Evolutionary conservation across 2,113 vertebrate genomes (phyloP), one percentile per base, ranked within the genome.

Genomic region (Pycnonotus jocosus): DNA sequence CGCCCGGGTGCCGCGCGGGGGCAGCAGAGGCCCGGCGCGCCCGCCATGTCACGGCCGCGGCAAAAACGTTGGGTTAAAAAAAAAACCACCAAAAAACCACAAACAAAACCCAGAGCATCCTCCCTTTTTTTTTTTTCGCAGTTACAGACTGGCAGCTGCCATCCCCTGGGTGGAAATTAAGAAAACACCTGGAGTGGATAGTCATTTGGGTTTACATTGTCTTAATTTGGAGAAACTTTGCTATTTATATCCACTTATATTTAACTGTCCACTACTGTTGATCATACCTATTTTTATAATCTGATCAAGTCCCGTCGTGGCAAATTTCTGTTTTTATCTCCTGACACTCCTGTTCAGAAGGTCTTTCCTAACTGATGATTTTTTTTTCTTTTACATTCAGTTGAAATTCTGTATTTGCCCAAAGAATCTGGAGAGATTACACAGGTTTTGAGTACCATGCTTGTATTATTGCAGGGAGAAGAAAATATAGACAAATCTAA

Each of bases 121-220:
- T 8, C 28, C 7, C 10, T 3, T 37, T 50, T 20, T 4, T 20
- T 57, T 38, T 5, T 17, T 56, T 50, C 23, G 23, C 74, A 11
- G n/a, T 58, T 58, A 33, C 25, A 5, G 30, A 35, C 33, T 7
- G 56, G 28, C 47, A 19, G 28, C 58, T 65, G 25, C 56, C 15
- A 0, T 62, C 31, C 27, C 18, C 56, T 28, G 19, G 6, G 37
- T 35, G 60, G 45, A 22, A 17, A 21, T 45, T 4, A 27, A 51
- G 3, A n/a, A 56, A 21, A 2, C 1, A 2, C 1, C 7, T 73
- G n/a, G 22, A 10, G 0, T 6, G 2, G 33, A 22, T 27, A 50
- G 28, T 48, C 0, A 7, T 57, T 80, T 92, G 28, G 15, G 7
- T 87, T 70, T 53, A 48, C 37, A 50, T n/a, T 28, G n/a, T 30